These are phyloP conservation scores for Strigamia transsilvanica DNA, from an alignment of 2,888 invertebrate species.

Conservation along the genomic window DNA sequence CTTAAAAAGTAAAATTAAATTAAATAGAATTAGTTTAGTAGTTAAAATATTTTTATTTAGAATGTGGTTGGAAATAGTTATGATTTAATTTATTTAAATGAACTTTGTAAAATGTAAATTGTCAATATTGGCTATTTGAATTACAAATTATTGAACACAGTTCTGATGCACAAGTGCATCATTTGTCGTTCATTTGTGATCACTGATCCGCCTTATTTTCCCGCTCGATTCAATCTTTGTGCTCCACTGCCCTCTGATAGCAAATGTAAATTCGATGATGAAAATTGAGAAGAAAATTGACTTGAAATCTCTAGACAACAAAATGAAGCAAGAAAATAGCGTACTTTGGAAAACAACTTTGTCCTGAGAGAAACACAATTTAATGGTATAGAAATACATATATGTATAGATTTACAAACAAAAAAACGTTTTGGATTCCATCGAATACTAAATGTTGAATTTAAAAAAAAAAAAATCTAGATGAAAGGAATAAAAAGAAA, in stretches of 20 bases:
- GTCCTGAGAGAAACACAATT: no score
- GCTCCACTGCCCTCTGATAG: constrained; percentile 40
- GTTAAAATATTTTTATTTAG: no score
- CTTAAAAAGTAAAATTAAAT: no score
- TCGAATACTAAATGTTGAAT: no score
- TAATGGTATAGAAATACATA: no score
- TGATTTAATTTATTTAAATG: neutral
- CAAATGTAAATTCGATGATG: constrained; percentile 48
- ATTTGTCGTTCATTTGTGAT: constrained; percentile 42
- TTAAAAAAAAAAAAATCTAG: neutral
- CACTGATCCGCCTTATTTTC: constrained; percentile 48
- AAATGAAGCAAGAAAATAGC: neutral
- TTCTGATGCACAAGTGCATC: constrained; percentile 1
- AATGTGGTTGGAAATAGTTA: no score
- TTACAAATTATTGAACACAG: neutral
- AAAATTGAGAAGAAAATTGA: constrained; percentile 43
- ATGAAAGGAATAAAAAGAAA: neutral
- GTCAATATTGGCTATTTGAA: neutral
- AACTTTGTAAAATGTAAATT: neutral
- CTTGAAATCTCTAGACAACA: neutral
- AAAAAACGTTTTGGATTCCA: no score
- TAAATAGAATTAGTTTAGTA: no score
- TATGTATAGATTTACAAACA: no score
- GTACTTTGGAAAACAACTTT: neutral
- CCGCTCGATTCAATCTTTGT: constrained; percentile 44